Conservation (phyloP, 2,113 vertebrate genomes). For the Pluvianellus socialis region DNA sequence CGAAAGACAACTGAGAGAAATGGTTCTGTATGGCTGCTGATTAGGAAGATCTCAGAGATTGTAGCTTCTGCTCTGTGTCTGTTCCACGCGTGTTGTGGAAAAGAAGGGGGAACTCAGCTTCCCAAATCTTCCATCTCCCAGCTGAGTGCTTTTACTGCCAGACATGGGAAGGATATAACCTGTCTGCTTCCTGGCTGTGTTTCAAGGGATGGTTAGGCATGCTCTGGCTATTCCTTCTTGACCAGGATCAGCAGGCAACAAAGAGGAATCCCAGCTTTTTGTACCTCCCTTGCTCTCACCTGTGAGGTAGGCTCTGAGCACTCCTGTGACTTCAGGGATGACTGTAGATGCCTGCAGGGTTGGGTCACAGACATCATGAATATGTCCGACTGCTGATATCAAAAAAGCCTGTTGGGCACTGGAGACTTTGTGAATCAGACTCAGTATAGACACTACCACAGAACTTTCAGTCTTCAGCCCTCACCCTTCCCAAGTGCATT, state of each 20-base stretch:
- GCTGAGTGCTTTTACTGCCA: background rate
- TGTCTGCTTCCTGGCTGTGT: background rate
- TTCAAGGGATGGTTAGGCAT: background rate
- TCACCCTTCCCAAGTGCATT: background rate
- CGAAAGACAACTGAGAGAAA: background rate
- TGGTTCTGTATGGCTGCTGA: background rate
- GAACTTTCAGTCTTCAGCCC: background rate
- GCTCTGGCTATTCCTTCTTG: background rate
- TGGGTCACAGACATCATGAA: background rate
- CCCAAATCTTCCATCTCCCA: background rate
- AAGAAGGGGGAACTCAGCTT: background rate
- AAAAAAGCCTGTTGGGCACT: background rate
- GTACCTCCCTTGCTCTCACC: background rate
- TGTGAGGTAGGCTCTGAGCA: background rate
- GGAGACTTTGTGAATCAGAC: background rate
- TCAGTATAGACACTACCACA: background rate
- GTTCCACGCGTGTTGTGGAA: background rate
- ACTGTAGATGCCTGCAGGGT: background rate
- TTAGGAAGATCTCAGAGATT: background rate
- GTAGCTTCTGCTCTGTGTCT: background rate
- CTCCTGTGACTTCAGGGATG: background rate
- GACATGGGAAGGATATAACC: background rate
- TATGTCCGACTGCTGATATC: background rate
- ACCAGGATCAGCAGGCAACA: background rate
- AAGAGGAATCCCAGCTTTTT: background rate